Base-by-base conservation (phyloP, 2,113 vertebrate genomes). In the Psittacara wagleri region DNA sequence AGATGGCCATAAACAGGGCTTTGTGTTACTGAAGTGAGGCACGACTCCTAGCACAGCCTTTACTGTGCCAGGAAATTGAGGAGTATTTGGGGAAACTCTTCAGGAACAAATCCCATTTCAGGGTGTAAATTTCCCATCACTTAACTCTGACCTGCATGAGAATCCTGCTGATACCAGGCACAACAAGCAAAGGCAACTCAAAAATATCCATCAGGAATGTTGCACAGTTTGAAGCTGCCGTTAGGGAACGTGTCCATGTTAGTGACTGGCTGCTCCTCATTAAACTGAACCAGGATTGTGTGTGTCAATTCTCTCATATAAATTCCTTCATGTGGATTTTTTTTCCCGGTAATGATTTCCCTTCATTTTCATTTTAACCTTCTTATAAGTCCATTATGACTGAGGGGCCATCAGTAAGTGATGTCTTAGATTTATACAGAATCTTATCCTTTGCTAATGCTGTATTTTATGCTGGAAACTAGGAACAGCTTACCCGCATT, bases 401-500 rank as follows among this genome's bases (percentile, higher is more conserved):
- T 4, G 77, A 94, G 83, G 72, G 44, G 81, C 69, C 70, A 76
- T 70, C 89, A 95, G 62, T 94, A 85, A 97, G 75, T 61, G 92
- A 90, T 92, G 90, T 69, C 93, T 97, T 86, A 81, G 83, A 83
- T 88, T 83, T 63, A 96, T 5, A 67, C 0, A 33, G 79, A 84
- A 94, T 84, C 95, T 89, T 66, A 97, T 95, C 94, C 90, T 77
- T 72, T 94, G 25, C 91, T 96, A 96, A 96, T 93, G 83, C 88
- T 23, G 62, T 54, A 35, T 67, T 91, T 86, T 62, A 54, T 48
- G 86, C 86, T 92, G 70, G 62, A 15, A 83, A 80, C 66, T 46
- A 43, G 80, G 3, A 77, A 70, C 29, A 95, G 88, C 98, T 98
- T 95, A 99, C 99, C 98, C 97, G 98, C 99, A 99, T 99, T 97